Conservation (phyloP, 2,797 vertebrate genomes). For the Micropoecilia bifurca region DNA sequence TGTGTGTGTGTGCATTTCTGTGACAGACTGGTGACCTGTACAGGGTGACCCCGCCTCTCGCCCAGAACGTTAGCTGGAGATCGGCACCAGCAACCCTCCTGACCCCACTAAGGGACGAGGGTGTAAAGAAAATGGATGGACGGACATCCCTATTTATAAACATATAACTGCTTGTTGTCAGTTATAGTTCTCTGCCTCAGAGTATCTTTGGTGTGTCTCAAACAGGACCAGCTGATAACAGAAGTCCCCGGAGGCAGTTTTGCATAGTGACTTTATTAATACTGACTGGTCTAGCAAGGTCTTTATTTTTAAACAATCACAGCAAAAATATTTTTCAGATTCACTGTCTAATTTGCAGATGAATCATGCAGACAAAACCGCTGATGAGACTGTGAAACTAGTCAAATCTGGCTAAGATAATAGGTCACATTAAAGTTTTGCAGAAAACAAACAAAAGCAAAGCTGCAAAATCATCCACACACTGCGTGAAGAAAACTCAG, state of each 20-base stretch:
- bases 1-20: too few species aligned
- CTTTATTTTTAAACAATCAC: not conserved
- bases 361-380: not conserved
- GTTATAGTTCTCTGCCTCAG: not conserved
- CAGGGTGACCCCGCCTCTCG: too few species aligned
- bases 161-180: not conserved
- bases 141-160: not conserved
- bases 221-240: not conserved
- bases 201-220: not conserved
- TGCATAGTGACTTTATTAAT: not conserved
- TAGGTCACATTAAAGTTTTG: not conserved
- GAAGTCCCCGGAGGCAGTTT: not conserved
- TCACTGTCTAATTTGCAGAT: not conserved
- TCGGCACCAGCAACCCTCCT: too few species aligned
- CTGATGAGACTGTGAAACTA: not conserved
- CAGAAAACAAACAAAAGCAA: not conserved
- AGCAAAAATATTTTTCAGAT: not conserved
- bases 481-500: not conserved
- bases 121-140: too few species aligned
- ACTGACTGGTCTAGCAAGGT: not conserved
- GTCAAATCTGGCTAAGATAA: not conserved
- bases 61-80: too few species aligned
- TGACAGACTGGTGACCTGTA: too few species aligned
- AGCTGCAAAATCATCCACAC: not conserved
- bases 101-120: too few species aligned